Conservation (phyloP, 2,797 vertebrate genomes). For the Melanotaenia boesemani region DNA sequence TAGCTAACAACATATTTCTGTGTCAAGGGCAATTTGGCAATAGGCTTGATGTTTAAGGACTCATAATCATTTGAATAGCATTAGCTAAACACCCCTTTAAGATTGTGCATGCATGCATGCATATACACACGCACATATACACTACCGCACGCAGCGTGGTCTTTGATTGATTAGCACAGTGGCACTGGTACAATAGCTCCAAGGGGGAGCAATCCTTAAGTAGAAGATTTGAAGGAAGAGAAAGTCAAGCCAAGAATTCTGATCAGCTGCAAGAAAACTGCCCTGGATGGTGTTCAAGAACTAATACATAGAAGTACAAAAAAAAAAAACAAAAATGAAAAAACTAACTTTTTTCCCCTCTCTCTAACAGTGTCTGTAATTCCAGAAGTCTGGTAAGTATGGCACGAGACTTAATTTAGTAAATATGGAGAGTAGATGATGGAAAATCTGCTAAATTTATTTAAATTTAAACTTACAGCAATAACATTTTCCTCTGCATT, state of each 20-base stretch:
- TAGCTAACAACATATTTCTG: constrained; percentile 81
- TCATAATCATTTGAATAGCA: constrained; percentile 73
- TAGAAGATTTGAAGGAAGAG: constrained; percentile 77
- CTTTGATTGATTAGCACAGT: constrained; percentile 85
- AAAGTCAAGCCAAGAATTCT: constrained; percentile 81
- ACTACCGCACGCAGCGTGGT: constrained; percentile 64
- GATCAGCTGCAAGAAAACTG: constrained; percentile 77
- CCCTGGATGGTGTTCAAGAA: constrained; percentile 65
- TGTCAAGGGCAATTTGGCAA: constrained; percentile 83
- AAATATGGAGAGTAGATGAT: background rate
- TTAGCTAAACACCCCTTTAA: constrained; percentile 64
- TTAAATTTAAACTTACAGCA: too few species aligned
- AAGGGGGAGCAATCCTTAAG: constrained; percentile 82
- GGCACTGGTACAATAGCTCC: constrained; percentile 85
- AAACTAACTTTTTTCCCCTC: constrained; percentile 4
- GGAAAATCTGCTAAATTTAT: background rate
- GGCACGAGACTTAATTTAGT: background rate
- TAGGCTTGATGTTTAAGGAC: constrained; percentile 81
- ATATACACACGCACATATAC: constrained; percentile 4
- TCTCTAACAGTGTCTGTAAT: background rate
- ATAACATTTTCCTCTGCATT: background rate
- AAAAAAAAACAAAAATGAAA: background rate
- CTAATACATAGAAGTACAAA: constrained; percentile 45
- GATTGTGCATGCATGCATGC: constrained; percentile 39
- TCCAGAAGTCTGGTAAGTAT: background rate